Base-by-base conservation (phyloP, 2,888 invertebrate species). In the Lithophane semibrunnea region DNA sequence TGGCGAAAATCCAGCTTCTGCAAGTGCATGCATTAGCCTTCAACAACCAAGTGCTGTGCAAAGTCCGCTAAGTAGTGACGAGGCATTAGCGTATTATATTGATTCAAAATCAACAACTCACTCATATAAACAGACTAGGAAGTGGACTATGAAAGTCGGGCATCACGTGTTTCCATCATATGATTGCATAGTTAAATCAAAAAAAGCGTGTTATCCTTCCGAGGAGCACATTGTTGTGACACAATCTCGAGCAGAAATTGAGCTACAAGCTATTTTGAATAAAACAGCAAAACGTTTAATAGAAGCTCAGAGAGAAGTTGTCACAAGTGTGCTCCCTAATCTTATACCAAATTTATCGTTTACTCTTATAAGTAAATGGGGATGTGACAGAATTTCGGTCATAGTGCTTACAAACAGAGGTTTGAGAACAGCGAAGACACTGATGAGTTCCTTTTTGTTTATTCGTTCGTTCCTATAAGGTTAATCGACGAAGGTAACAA, bases 341-440 rank as follows among this genome's bases (percentile, higher is more conserved):
- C 8, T 21, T 18, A 52, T 52, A 8, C 54, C 54, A 21, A 54
- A 54, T 54, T 54, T 21, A 54, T 54, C 9, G 21, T 21, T 54
- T 54, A 54, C 54, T 54, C 21, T 54, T 21, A 54, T 52, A 54
- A 54, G 18, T 52, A 52, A 52, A 61, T 70, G 44, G 70, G 58
- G 58, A 29, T 21, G 61, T 56, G 44, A 44, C 29, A 21, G 60
- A 21, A 60, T 47, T 60, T 21, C 4, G 44, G 70, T 29, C 70
- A 70, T 70, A 70, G 73, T 42, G 49, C 67, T 49, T 72, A 72
- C 52, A 72, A 72, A 65, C 66, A 72, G 18, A 65, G 3, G 65
- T 52, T 72, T 66, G 67, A 65, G 29, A 72, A 65, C 18, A 65
- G 42, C n/a, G 49, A 72, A 58, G 12, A 58, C 69, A 58, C 58